Percentiles rank a stretch among this genome's conserved stretches.
phyloP scores from a whole-genome alignment of 1,140 invertebrate species.

The Eurosta solidaginis region DNA sequence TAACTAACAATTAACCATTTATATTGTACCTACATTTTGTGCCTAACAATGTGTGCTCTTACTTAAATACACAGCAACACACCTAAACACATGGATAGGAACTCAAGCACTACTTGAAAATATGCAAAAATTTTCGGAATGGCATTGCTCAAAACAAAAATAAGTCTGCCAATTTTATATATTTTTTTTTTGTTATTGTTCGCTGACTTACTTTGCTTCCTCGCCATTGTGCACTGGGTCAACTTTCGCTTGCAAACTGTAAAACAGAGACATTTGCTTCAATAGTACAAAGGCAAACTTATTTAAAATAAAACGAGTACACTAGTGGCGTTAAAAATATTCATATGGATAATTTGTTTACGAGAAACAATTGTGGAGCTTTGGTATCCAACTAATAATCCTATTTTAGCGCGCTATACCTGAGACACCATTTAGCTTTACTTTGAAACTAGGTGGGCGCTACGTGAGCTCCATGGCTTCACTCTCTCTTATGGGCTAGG shows the following conservation, averaged over 20 bases:
- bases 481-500: too few species aligned
- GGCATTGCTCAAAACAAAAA: background rate
- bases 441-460: too few species aligned
- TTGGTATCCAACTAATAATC: too few species aligned
- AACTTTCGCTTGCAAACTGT: conserved; percentile 11
- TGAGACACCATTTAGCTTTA: too few species aligned
- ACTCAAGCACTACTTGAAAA: background rate
- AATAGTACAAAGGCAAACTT: background rate
- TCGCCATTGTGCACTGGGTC: background rate
- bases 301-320: too few species aligned
- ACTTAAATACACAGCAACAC: background rate
- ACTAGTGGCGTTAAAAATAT: too few species aligned
- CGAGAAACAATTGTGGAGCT: too few species aligned
- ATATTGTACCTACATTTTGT: background rate
- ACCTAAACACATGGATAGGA: background rate
- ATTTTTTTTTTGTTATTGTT: background rate
- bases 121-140: background rate
- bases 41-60: background rate
- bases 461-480: too few species aligned
- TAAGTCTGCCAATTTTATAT: background rate
- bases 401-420: too few species aligned
- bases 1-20: conserved; percentile 26
- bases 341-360: too few species aligned
- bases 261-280: background rate
- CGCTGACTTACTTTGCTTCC: background rate